Base-by-base conservation (phyloP, 2,113 vertebrate genomes). In the Anolis sagrei region DNA sequence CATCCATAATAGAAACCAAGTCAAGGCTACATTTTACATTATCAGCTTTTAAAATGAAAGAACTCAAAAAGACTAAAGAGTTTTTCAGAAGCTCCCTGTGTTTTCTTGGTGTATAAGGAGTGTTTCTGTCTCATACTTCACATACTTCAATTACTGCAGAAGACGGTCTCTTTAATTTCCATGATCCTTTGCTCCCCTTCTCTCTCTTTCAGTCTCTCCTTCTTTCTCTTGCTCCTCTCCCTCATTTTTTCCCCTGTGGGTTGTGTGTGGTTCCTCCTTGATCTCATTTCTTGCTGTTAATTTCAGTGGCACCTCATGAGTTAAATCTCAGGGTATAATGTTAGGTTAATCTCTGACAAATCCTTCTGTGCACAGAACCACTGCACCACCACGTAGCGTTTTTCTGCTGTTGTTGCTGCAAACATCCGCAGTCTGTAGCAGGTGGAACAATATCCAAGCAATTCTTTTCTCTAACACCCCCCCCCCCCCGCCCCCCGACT, bases 361-460 rank as follows among this genome's bases (percentile, higher is more conserved):
- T 79, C 79, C 81, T 86, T 86, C 32, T 5, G 18, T 34, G 10
- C 25, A 84, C 89, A 79, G 32, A 92, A 73, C 1, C 39, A 39
- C 44, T 74, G 39, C 82, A 62, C 51, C 84, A 76, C 29, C 79
- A 51, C 83, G 69, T 34, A 69, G 18, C 84, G 1, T 19, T 49
- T 87, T 87, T 58, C 54, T 86, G 27, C 49, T 89, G 32, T 44
- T 11, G 36, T 10, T 91, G 48, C 87, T 83, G 58, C 34, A 80
- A 81, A 64, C 34, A 78, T 61, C 72, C 3, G 16, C 66, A 62
- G 44, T 83, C 39, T 72, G 2, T 83, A 87, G 86, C 77, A 83
- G 79, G 77, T 79, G 48, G 14, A 90, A 83, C 29, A 68, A 82
- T 72, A 92, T 77, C 87, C 82, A 82, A 39, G 16, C 54, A 79